Conservation (phyloP, 2,113 vertebrate species). For the Aldabrachelys gigantea region DNA sequence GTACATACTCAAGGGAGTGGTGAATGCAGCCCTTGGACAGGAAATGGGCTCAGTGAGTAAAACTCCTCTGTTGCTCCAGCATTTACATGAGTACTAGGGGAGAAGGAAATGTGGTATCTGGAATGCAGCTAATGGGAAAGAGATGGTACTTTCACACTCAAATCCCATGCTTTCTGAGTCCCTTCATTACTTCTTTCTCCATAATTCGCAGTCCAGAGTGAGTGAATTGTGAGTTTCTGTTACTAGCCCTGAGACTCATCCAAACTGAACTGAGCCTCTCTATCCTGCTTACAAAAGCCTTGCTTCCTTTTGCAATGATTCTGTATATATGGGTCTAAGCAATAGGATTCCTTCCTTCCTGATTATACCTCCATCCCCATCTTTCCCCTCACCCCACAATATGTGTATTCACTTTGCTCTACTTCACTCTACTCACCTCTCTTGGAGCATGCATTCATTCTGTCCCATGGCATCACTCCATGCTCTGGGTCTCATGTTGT, state of each 20-base stretch:
- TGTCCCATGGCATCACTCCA: not conserved
- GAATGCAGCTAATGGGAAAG: not conserved
- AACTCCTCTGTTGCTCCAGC: not conserved
- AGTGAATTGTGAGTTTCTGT: not conserved
- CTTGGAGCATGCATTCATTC: not conserved
- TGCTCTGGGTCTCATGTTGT: not conserved
- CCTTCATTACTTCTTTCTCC: not conserved
- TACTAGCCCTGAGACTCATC: constrained; percentile 1
- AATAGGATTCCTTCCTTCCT: not conserved
- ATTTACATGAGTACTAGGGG: not conserved
- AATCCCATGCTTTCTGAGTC: not conserved
- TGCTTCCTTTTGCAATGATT: not conserved
- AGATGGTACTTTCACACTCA: not conserved
- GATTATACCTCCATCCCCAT: not conserved
- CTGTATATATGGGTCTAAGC: not conserved
- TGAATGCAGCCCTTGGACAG: constrained; percentile 95
- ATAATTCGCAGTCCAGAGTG: not conserved
- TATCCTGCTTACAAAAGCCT: not conserved
- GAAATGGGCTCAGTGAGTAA: constrained; percentile 93
- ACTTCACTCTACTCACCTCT: not conserved
- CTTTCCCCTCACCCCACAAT: not conserved
- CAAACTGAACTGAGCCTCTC: not conserved
- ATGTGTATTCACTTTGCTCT: not conserved
- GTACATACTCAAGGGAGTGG: constrained; percentile 96
- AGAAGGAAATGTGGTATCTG: not conserved